These are phyloP conservation scores for Ophiothrix spiculata DNA, from an alignment of 35 echinoderm and acorn worm genomes.

Conservation along the genomic window DNA sequence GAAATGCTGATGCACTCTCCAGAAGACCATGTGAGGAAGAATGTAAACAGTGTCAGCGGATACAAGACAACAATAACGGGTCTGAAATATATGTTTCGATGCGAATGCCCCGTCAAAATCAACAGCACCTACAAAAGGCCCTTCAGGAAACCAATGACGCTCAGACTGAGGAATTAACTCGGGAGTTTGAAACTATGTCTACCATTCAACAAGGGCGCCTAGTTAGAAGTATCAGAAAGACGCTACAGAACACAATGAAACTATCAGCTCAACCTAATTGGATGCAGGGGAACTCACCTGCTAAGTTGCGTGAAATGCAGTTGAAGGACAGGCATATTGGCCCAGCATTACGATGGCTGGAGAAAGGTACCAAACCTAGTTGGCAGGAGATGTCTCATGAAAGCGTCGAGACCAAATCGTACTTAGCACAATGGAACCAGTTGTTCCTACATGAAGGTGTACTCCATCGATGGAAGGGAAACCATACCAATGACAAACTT, in stretches of 20 bases:
- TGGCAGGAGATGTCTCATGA: slow-evolving; percentile 4
- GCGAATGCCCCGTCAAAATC: neutral
- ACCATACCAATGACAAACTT: neutral
- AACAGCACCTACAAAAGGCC: neutral
- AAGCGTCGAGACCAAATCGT: neutral
- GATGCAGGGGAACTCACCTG: neutral
- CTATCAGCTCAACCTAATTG: neutral
- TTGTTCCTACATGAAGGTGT: neutral
- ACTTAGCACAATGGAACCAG: neutral
- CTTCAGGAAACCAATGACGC: neutral
- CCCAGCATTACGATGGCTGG: too few relatives aligned
- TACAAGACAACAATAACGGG: slow-evolving; percentile 24
- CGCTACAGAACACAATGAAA: neutral
- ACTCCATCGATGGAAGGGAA: neutral
- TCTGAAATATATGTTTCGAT: neutral
- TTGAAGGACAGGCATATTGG: slow-evolving; percentile 20
- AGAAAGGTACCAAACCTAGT: neutral
- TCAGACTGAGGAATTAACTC: neutral
- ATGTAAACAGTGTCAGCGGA: slow-evolving; percentile 57
- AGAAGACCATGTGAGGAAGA: slow-evolving; percentile 11
- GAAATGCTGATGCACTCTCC: slow-evolving; percentile 60
- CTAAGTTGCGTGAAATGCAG: neutral
- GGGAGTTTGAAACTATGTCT: neutral
- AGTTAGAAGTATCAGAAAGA: neutral
- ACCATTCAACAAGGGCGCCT: neutral